Conservation (phyloP, 2,113 vertebrate species). For the Phalacrocorax pelagicus region DNA sequence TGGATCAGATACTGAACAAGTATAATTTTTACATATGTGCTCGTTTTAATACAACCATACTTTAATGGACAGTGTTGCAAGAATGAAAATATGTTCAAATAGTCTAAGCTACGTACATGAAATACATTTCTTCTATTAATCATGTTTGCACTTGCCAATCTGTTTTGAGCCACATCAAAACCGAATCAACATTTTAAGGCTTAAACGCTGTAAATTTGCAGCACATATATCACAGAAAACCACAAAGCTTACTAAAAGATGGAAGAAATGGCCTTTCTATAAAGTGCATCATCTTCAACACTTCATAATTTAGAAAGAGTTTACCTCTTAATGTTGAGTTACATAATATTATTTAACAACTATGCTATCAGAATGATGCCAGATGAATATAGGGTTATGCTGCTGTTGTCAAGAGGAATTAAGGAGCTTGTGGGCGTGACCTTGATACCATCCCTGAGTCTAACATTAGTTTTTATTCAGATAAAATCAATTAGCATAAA, state of each 20-base stretch:
- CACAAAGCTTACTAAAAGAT: background rate
- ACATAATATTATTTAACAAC: background rate
- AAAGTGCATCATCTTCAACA: background rate
- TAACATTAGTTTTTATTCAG: background rate
- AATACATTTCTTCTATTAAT: background rate
- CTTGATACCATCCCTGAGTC: background rate
- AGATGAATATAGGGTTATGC: background rate
- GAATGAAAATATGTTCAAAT: background rate
- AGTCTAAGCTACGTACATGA: background rate
- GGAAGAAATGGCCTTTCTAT: background rate
- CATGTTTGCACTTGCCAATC: background rate
- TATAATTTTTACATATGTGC: background rate
- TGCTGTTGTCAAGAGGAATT: background rate
- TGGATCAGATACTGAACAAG: background rate
- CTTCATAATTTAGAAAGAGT: background rate
- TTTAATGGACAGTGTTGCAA: background rate
- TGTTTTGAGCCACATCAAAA: background rate
- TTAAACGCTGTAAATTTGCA: background rate
- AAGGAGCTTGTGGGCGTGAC: background rate
- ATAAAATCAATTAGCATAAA: background rate
- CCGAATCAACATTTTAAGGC: background rate
- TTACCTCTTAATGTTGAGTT: background rate
- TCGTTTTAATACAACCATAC: background rate
- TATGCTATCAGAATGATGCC: background rate
- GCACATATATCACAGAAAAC: background rate